These are phyloP conservation scores for Unio pictorum DNA, from an alignment of 2,888 invertebrate species.

Conservation along the genomic window DNA sequence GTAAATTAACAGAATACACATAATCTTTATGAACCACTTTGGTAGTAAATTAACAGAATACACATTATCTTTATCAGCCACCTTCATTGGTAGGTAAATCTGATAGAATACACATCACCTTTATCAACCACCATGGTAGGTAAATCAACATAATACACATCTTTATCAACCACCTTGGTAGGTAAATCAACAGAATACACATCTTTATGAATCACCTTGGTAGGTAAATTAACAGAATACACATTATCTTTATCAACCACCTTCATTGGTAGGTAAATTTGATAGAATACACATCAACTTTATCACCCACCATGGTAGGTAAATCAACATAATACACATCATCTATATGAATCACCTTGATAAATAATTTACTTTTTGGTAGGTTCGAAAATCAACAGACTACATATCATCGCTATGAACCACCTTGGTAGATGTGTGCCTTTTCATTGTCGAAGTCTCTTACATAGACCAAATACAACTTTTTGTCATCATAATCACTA, in stretches of 20 bases:
- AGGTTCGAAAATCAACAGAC: too few relatives aligned
- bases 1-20: background rate
- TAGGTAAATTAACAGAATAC: slow-evolving; percentile 47
- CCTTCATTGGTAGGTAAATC: slow-evolving; percentile 43
- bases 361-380: slow-evolving; percentile 14
- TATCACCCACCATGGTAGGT: slow-evolving; percentile 64
- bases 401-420: too few relatives aligned
- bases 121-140: too few relatives aligned
- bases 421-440: too few relatives aligned
- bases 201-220: too few relatives aligned
- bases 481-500: too few relatives aligned
- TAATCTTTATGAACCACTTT: too few relatives aligned
- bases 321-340: slow-evolving; percentile 37
- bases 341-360: slow-evolving; percentile 67
- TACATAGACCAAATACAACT: too few relatives aligned
- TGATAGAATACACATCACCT: too few relatives aligned
- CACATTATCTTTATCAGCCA: slow-evolving; percentile 61
- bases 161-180: slow-evolving; percentile 53
- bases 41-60: too few relatives aligned
- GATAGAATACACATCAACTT: slow-evolving; percentile 61
- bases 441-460: too few relatives aligned
- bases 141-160: too few relatives aligned
- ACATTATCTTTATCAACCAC: slow-evolving; percentile 65
- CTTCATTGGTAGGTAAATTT: slow-evolving; percentile 26
- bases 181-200: slow-evolving; percentile 2